Evolutionary conservation across 2,888 invertebrate species (phyloP), one percentile per base, ranked within the genome.

Genomic region (Odontocolon sp.): DNA sequence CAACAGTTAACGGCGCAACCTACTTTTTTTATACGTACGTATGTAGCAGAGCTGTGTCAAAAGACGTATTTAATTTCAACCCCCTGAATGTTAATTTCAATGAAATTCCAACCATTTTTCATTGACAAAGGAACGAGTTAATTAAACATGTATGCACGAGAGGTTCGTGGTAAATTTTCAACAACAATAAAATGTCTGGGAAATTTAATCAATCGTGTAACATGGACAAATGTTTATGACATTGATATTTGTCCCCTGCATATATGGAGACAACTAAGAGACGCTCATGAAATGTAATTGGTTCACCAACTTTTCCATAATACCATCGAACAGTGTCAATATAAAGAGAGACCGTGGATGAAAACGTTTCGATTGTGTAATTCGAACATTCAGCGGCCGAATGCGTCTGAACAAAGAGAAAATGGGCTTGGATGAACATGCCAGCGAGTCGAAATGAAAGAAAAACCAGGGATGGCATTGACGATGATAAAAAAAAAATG

Each of bases 241-340:
- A 2, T 36, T 36, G 8, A 8, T 9, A 36, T n/a, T 36, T 36
- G 36, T n/a, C 31, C 14, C 31, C 18, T 31, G 52, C 9, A 9
- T 54, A 6, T 31, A 28, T 6, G 14, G 23, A 23, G 16, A 5
- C 38, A 57, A 68, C 57, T 68, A n/a, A n/a, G 57, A 57, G 50
- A 68, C 45, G 57, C 68, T 38, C 59, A 59, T 16, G 18, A 14
- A 21, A 47, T 16, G 56, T 68, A 57, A 68, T 68, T 57, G 68
- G 47, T 50, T 59, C 57, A 50, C 33, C 40, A 69, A 69, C 47
- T 61, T 47, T 61, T 47, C 42, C 21, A 8, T 21, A 21, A 3
- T 45, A 33, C n/a, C 16, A 26, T 28, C 28, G 3, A 18, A 9
- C 14, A 4, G 6, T 9, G 14, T n/a, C n/a, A 31, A 11, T 16